phyloP scores from a whole-genome alignment of 2,797 vertebrate genomes.

The Moxostoma hubbsi region DNA sequence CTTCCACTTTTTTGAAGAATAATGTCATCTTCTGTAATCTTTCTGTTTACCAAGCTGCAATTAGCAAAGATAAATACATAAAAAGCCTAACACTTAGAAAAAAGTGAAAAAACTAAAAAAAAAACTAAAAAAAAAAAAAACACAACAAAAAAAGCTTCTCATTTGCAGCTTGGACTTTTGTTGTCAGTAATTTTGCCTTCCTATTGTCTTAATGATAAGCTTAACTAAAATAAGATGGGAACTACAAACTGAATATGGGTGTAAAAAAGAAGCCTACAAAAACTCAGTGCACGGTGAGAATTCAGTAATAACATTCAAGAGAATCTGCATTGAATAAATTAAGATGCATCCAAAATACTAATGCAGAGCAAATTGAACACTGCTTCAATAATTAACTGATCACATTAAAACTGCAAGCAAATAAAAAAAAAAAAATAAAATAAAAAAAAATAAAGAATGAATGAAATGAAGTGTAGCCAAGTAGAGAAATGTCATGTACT shows the following conservation, averaged over 20 bases:
- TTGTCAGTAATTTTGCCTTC: conserved; percentile 12
- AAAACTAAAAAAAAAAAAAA: no score
- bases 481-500: no score
- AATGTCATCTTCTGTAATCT: conserved; percentile 27
- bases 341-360: conserved; percentile 15
- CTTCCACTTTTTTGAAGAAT: conserved; percentile 3
- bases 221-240: conserved; percentile 2
- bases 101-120: no score
- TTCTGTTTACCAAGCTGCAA: conserved; percentile 29
- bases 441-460: not conserved
- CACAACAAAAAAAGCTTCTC: not conserved
- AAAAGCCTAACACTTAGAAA: not conserved
- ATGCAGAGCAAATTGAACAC: conserved; percentile 4
- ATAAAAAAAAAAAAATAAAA: not conserved
- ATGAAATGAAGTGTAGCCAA: not conserved
- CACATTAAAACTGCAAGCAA: not conserved
- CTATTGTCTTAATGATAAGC: not conserved
- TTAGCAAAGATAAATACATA: conserved; percentile 32
- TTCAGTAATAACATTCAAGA: conserved; percentile 12
- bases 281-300: conserved; percentile 12
- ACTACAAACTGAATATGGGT: not conserved
- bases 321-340: not conserved
- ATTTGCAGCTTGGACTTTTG: conserved; percentile 10
- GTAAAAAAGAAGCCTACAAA: conserved; percentile 14
- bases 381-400: conserved; percentile 8